A percentile compares a stretch with the other conserved stretches of the same genome.
These are phyloP conservation scores for Tenualosa ilisha DNA, from an alignment of 2,797 vertebrate species.

Conservation along the genomic window DNA sequence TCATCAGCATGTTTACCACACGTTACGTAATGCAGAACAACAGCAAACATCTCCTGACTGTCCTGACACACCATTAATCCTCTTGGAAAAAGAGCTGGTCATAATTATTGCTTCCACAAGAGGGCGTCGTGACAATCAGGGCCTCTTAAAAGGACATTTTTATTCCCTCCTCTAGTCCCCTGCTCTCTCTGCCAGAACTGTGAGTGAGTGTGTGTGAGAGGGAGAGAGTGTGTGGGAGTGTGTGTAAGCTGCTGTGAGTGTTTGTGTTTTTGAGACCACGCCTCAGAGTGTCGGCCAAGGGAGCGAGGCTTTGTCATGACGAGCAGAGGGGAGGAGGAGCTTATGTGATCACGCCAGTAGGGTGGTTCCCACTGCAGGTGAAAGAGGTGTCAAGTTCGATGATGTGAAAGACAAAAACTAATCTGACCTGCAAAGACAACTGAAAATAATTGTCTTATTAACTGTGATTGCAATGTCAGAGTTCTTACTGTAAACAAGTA, in stretches of 20 bases:
- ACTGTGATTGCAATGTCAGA: not conserved
- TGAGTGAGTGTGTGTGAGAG: not conserved
- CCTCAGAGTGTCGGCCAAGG: not conserved
- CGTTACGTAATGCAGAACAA: not conserved
- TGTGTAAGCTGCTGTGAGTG: not conserved
- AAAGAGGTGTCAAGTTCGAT: not conserved
- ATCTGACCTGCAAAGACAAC: not conserved
- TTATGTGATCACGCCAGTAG: not conserved
- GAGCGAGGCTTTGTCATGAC: not conserved
- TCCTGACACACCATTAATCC: not conserved
- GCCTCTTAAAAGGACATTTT: too few species aligned
- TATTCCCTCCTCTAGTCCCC: too few species aligned
- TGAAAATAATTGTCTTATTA: too few species aligned
- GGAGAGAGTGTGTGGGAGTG: not conserved
- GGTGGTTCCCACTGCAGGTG: conserved; percentile 1
- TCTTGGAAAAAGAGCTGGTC: not conserved
- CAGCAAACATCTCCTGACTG: not conserved
- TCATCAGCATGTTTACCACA: not conserved
- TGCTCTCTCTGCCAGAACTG: not conserved
- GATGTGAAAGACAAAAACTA: not conserved
- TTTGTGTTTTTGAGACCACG: conserved; percentile 30
- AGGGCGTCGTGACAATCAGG: not conserved
- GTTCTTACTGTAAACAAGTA: too few species aligned
- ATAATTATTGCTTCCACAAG: not conserved
- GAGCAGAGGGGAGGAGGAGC: not conserved